Evolutionary conservation across 2,797 vertebrate genomes (phyloP).

Genomic region (Rachycentron canadum): DNA sequence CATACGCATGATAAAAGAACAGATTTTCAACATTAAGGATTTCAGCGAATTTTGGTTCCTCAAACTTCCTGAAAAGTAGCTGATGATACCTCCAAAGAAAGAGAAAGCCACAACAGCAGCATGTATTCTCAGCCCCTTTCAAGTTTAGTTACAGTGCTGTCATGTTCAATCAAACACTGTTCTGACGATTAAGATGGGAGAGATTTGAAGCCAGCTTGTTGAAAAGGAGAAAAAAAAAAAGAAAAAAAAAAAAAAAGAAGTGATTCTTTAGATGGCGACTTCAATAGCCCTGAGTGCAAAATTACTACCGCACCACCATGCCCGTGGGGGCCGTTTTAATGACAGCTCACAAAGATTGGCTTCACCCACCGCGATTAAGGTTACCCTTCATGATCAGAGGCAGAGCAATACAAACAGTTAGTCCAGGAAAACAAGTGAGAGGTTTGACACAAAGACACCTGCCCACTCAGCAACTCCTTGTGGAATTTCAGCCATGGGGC

Average conservation of each 20-base stretch:
- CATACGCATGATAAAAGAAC: neutral
- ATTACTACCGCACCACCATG: slow-evolving; percentile 71
- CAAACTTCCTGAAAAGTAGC: slow-evolving; percentile 70
- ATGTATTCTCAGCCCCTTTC: slow-evolving; percentile 74
- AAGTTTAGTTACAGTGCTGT: slow-evolving; percentile 82
- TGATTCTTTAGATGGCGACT: slow-evolving; percentile 81
- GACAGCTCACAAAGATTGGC: slow-evolving; percentile 83
- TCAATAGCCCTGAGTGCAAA: slow-evolving; percentile 83
- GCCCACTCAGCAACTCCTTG: slow-evolving; percentile 83
- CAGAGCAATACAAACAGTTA: slow-evolving; percentile 83
- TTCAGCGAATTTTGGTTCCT: slow-evolving; percentile 67
- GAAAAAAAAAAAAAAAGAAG: slow-evolving; percentile 42
- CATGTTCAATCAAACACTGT: slow-evolving; percentile 79
- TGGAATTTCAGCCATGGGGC: slow-evolving; percentile 69
- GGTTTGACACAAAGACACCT: slow-evolving; percentile 81
- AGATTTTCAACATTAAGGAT: slow-evolving; percentile 28
- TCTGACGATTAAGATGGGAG: slow-evolving; percentile 70
- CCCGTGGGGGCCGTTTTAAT: slow-evolving; percentile 85
- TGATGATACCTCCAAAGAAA: slow-evolving; percentile 74
- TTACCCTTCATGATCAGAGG: slow-evolving; percentile 84
- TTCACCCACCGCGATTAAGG: slow-evolving; percentile 83
- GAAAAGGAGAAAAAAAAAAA: slow-evolving; percentile 39
- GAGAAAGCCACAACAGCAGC: slow-evolving; percentile 77
- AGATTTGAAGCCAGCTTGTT: slow-evolving; percentile 75
- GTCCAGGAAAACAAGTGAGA: slow-evolving; percentile 80